phyloP scores from a whole-genome alignment of 2,113 vertebrate species.

The Crypturellus undulatus region DNA sequence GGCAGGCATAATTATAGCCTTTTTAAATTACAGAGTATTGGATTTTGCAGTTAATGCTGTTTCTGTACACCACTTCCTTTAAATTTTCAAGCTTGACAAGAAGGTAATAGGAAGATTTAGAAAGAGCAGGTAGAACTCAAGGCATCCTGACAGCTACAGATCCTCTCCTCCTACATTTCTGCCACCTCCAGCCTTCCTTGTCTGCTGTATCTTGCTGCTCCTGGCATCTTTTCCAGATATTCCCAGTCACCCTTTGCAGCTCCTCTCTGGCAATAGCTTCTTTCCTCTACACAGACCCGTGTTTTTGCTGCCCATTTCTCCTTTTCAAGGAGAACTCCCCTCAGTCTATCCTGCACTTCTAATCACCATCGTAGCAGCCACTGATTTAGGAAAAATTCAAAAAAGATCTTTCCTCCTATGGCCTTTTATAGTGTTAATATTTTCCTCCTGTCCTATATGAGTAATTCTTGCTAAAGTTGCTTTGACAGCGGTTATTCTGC shows the following conservation, averaged over 20 bases:
- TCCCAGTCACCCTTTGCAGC: background rate
- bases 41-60: background rate
- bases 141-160: background rate
- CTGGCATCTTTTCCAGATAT: background rate
- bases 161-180: background rate
- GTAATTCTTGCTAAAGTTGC: background rate
- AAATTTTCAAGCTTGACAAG: background rate
- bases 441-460: background rate
- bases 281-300: background rate
- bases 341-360: background rate
- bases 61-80: background rate
- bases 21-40: background rate
- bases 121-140: background rate
- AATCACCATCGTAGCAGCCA: background rate
- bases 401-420: background rate
- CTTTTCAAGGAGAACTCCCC: background rate
- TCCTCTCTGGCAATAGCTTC: background rate
- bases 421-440: background rate
- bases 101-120: rapidly evolving
- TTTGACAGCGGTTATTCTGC: background rate
- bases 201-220: background rate
- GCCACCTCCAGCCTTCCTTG: background rate
- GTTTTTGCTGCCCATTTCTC: background rate
- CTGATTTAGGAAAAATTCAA: background rate
- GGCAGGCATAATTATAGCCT: background rate